Evolutionary conservation across 2,113 vertebrate species (phyloP), one percentile per base, ranked within the genome.

Genomic region (Ptyas mucosa): DNA sequence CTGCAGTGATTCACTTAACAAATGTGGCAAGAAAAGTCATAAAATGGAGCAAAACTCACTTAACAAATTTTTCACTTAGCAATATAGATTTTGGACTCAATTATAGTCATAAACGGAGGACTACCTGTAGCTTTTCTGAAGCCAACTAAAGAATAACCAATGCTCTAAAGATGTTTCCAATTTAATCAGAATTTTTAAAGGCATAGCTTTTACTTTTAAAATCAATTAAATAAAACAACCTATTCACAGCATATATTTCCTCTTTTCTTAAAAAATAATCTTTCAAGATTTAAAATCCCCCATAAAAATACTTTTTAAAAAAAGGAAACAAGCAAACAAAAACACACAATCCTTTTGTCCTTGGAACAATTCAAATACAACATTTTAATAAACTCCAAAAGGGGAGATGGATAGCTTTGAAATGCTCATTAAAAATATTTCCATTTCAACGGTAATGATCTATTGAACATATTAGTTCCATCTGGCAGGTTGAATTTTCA

Each of bases 361-460:
- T 85, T 55, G 93, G 0, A 0, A 12, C 14, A 92, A 87, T 89
- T 88, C 0, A 0, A 81, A n/a, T 88, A 24, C 15, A 95, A 89
- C 55, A 90, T 95, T 97, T 93, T 88, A 89, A 93, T 94, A 94
- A 90, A 96, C 95, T 94, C 89, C 91, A 90, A 93, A 91, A 55
- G 93, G 85, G 29, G 95, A 94, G 69, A 75, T 29, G 69, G 87
- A 92, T 58, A 96, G n/a, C 53, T 26, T 24, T 90, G 91, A 95
- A 96, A 93, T 9, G 0, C 39, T 87, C 54, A 96, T 95, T 95
- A 91, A 96, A 96, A 75, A 93, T 95, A 18, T 95, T 97, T 96
- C 53, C 34, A 92, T 94, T 94, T 95, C 88, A 96, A 88, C 87
- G 91, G 94, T 94, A 94, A 95, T 89, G 0, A 88, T 58, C 51